A percentile compares a stretch with the other conserved stretches of the same genome.
Conservation (phyloP, 2,113 vertebrate species). For the Periophthalmus modestus region DNA sequence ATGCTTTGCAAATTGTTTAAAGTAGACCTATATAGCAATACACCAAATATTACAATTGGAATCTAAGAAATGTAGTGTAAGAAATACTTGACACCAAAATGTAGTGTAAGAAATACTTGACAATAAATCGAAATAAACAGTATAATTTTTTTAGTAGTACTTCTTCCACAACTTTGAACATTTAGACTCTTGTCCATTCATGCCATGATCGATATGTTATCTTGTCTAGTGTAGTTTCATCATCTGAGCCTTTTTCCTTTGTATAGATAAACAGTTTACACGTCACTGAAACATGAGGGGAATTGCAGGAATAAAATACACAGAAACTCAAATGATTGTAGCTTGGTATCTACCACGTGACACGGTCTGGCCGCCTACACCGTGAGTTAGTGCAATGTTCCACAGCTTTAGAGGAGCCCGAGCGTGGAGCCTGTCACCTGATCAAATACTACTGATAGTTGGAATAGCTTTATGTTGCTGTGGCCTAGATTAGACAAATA, state of each 20-base stretch:
- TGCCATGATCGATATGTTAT: slow-evolving; percentile 46
- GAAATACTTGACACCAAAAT: no score
- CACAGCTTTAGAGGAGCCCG: not conserved
- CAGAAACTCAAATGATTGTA: slow-evolving; percentile 18
- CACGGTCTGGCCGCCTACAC: slow-evolving; percentile 6
- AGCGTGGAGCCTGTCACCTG: not conserved
- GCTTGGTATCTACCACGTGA: not conserved
- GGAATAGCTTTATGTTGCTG: slow-evolving; percentile 2
- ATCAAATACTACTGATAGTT: slow-evolving; percentile 9
- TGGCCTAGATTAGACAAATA: slow-evolving; percentile 5
- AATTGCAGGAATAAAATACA: slow-evolving; percentile 8
- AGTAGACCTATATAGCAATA: no score
- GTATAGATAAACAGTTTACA: slow-evolving; percentile 3
- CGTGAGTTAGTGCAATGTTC: slow-evolving; percentile 6
- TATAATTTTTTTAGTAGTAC: no score
- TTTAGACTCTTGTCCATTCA: slow-evolving; percentile 29
- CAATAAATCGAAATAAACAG: no score
- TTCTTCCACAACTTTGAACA: slow-evolving; percentile 17
- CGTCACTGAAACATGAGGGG: not conserved
- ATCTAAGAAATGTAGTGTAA: no score
- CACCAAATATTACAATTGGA: no score
- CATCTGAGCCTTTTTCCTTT: not conserved
- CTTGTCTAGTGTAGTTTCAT: slow-evolving; percentile 23
- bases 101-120: no score
- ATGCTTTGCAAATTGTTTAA: no score